phyloP scores from a whole-genome alignment of 2,888 invertebrate species.

The Ectemnius lituratus region DNA sequence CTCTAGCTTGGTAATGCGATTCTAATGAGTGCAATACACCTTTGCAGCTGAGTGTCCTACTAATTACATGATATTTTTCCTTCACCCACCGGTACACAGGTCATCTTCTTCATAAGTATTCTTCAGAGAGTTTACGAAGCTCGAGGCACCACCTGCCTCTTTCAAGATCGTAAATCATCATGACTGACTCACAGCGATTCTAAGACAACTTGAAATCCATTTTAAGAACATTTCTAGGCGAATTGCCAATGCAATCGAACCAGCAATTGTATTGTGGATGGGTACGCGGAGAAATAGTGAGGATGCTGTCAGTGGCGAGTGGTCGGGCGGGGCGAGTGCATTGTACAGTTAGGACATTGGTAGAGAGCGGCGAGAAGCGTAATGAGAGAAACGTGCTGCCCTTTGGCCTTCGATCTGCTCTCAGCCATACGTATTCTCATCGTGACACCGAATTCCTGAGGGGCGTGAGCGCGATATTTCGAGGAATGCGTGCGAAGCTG shows the following conservation, averaged over 20 bases:
- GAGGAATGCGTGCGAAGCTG: conserved; percentile 2
- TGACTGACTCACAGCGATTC: conserved; percentile 46
- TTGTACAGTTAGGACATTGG: conserved; percentile 73
- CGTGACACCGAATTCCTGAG: conserved; percentile 37
- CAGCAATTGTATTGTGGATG: conserved; percentile 47
- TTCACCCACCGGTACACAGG: neutral
- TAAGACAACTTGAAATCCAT: conserved; percentile 25
- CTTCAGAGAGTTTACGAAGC: conserved; percentile 5
- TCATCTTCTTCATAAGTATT: neutral
- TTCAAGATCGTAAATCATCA: conserved; percentile 51
- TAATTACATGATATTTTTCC: neutral
- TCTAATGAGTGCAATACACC: neutral
- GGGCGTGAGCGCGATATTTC: conserved; percentile 28
- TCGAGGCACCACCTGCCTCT: conserved; percentile 22
- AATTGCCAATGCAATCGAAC: conserved; percentile 52
- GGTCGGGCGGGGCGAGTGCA: conserved; percentile 69
- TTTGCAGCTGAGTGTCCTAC: neutral
- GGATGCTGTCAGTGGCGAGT: conserved; percentile 11
- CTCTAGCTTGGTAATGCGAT: neutral
- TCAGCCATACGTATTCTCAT: conserved; percentile 35
- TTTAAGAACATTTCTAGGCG: conserved; percentile 50
- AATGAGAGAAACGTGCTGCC: conserved; percentile 74
- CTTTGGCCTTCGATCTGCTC: conserved; percentile 65
- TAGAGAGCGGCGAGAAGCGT: conserved; percentile 62
- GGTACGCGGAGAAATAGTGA: conserved; percentile 3